Evolutionary conservation across 2,113 vertebrate genomes (phyloP), one percentile per base, ranked within the genome.

Genomic region (Lophura nycthemera): DNA sequence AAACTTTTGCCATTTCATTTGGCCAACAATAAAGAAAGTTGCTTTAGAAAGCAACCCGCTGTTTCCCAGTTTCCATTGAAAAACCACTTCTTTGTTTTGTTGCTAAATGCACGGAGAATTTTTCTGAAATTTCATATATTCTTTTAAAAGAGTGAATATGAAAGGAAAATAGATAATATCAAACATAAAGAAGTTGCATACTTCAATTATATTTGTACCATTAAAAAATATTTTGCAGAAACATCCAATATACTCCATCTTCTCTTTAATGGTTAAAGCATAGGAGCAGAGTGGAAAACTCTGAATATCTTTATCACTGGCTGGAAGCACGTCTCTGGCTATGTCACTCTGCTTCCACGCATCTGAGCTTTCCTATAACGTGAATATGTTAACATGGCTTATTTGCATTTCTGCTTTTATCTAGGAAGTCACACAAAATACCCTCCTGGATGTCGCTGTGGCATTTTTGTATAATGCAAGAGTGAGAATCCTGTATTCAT

Each of bases 401-500:
- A 91, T 95, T 93, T 95, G 89, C 88, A 94, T 92, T 94, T 78
- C 85, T 81, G 69, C 87, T 95, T 96, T 91, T 65, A 95, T 84
- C 76, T 80, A 74, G 75, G 56, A 83, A 91, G 83, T 81, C 69
- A 50, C 88, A 90, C 72, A 60, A 90, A 94, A 86, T 19, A 95
- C 90, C 88, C 80, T 78, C 52, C 76, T 45, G 79, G 57, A 80
- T 94, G 61, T 72, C 70, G 29, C 3, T 47, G 79, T 40, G 60
- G 40, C 76, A 77, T 32, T 64, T 67, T 92, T 0, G 0, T 11
- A 57, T 34, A 64, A 91, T 36, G 61, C 0, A 1, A 36, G 43
- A 69, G 15, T 6, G n/a, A 92, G 72, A 83, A 69, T 24, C 40
- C 42, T 57, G 92, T 56, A 52, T 36, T 89, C 85, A 77, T 13